phyloP scores from a whole-genome alignment of 2,113 vertebrate genomes.

The Brachionichthys hirsutus region DNA sequence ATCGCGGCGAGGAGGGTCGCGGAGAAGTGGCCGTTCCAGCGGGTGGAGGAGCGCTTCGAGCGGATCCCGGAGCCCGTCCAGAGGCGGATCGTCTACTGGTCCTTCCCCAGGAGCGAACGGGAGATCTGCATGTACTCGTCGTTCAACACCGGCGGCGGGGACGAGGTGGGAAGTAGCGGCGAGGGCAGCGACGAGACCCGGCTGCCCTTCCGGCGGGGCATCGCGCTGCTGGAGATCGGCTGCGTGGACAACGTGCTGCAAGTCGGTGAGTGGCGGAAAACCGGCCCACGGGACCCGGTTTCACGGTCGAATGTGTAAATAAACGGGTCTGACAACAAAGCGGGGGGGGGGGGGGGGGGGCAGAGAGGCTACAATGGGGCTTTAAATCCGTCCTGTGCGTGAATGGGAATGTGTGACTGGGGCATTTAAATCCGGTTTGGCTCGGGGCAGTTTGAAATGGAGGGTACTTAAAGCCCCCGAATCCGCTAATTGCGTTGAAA shows the following conservation, averaged over 20 bases:
- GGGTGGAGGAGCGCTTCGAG: conserved; percentile 94
- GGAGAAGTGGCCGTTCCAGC: conserved; percentile 96
- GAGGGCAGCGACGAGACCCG: conserved; percentile 86
- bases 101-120: conserved; percentile 92
- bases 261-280: conserved; percentile 87
- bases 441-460: conserved; percentile 43
- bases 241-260: conserved; percentile 96
- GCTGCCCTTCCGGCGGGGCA: conserved; percentile 90
- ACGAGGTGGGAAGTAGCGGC: conserved; percentile 79
- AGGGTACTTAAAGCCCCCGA: not conserved
- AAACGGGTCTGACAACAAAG: conserved; percentile 67
- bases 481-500: conserved; percentile 35
- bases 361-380: conserved; percentile 56
- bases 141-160: conserved; percentile 86
- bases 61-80: conserved; percentile 95
- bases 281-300: not conserved
- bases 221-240: conserved; percentile 90
- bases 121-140: conserved; percentile 98
- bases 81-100: conserved; percentile 96
- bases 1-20: conserved; percentile 92
- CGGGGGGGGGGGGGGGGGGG: conserved; percentile 33
- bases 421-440: conserved; percentile 57
- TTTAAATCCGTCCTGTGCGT: conserved; percentile 58
- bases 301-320: not conserved
- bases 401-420: conserved; percentile 55